Evolutionary conservation across 2,888 invertebrate genomes (phyloP), one percentile per base, ranked within the genome.

Genomic region (Pterostichus madidus): DNA sequence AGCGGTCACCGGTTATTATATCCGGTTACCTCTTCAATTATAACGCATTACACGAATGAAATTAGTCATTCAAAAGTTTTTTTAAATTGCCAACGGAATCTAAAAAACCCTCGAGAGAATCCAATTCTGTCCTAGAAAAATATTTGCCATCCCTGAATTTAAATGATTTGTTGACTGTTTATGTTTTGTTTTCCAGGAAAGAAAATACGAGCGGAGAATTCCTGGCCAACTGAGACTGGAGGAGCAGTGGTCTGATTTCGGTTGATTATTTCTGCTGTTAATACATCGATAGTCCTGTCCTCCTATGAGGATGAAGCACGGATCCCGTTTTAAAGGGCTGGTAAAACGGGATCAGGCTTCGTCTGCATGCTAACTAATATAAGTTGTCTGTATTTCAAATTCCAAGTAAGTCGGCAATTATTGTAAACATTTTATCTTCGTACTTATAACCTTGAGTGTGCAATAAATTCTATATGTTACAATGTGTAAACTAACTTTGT

Each of bases 121-220:
- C 32, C 61, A 61, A 32, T 61, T n/a, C 32, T 10, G 32, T 32
- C 8, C 61, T 61, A 17, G 61, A 61, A 56, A 49, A 56, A 17
- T 17, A 56, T 35, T 39, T 64, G 13, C 64, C 13, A 64, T 32
- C n/a, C 6, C 13, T 10, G 61, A 61, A 61, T 61, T 32, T 31
- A 61, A 61, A 64, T 64, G 35, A 32, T 64, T 46, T 44, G 68
- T 71, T 71, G 68, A 71, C 11, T 44, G 15, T 52, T 17, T 73
- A 15, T 75, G 32, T 75, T 78, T 32, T 80, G 17, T 80, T 71
- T 80, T 80, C 0, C 80, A 80, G 80, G 80, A 80, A 80, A 80
- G 71, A 80, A 80, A 80, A 80, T 13, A 73, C 53, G n/a, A 80
- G 80, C 44, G 80, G 56, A 13, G 80, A 80, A 44, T 56, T 73